Evolutionary conservation across 1,140 invertebrate species (phyloP).

Genomic region (Drosophila bocki): DNA sequence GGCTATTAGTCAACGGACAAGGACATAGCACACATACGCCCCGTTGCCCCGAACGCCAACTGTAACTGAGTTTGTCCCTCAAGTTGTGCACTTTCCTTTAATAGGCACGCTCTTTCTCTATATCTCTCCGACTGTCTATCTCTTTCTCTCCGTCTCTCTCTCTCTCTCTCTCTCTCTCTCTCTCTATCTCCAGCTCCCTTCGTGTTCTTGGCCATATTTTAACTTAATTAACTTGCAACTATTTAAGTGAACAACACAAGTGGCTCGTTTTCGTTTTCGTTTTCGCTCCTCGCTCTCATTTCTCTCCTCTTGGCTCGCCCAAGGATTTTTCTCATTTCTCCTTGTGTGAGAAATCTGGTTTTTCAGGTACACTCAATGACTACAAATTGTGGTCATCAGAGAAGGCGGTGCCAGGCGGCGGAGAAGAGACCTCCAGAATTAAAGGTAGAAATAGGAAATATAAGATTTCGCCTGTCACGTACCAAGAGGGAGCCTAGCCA

Average conservation of each 20-base stretch:
- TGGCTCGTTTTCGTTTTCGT: constrained; percentile 51
- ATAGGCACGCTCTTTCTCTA: constrained; percentile 36
- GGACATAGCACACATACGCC: constrained; percentile 30
- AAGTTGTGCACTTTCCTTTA: constrained; percentile 58
- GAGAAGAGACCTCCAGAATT: constrained; percentile 15
- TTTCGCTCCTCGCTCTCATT: constrained; percentile 6
- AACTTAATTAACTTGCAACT: constrained; percentile 78
- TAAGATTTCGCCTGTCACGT: constrained; percentile 50
- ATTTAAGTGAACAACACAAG: constrained; percentile 74
- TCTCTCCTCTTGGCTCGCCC: not conserved
- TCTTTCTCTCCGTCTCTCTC: not conserved
- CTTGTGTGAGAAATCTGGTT: constrained; percentile 53
- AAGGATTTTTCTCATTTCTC: constrained; percentile 38
- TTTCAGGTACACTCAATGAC: constrained; percentile 63
- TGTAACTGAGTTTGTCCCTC: constrained; percentile 46
- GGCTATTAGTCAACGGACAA: constrained; percentile 51
- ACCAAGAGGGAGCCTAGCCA: not conserved
- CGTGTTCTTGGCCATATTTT: constrained; percentile 57
- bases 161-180: too few relatives aligned
- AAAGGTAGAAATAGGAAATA: constrained; percentile 56
- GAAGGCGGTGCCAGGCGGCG: not conserved
- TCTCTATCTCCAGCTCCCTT: not conserved
- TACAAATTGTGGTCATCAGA: constrained; percentile 72
- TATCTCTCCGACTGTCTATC: not conserved
- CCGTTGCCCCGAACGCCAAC: constrained; percentile 18